A percentile compares a stretch with the other conserved stretches of the same genome.
Evolutionary conservation across 64 coral and sea anemone species (phyloP).

Genomic region (Trachythela sp.): DNA sequence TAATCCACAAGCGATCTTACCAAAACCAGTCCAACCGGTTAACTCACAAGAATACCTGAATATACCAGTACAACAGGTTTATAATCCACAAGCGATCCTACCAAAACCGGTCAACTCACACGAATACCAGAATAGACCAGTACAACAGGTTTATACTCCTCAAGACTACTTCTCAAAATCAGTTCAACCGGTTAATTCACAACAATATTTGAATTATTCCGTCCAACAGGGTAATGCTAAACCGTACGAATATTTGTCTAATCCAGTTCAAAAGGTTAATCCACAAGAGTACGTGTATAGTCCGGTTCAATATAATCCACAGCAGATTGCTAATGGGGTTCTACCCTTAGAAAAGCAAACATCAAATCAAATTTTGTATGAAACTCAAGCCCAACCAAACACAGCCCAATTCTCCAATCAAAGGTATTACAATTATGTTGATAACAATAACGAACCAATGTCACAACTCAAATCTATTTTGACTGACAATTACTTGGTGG

Average conservation of each 20-base stretch:
- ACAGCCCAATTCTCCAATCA: neutral
- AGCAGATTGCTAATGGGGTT: neutral
- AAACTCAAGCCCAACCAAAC: neutral
- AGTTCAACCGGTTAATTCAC: neutral
- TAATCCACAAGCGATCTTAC: too few relatives aligned
- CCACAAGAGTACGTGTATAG: neutral
- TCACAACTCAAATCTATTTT: neutral
- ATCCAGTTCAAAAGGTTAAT: neutral
- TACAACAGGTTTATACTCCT: neutral
- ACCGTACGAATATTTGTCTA: neutral
- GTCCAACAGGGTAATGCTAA: neutral
- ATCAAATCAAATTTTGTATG: neutral
- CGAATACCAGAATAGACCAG: neutral
- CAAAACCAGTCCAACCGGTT: too few relatives aligned
- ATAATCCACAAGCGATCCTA: neutral
- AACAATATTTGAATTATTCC: neutral
- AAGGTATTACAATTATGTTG: neutral
- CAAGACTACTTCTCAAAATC: neutral
- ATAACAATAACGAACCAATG: neutral
- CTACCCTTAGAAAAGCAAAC: neutral
- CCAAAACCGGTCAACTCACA: neutral
- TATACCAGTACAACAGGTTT: neutral
- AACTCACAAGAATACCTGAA: too few relatives aligned
- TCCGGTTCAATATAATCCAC: neutral
- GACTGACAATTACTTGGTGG: neutral